Evolutionary conservation across 2,888 invertebrate genomes (phyloP).

Genomic region (Carterocephalus palaemon): DNA sequence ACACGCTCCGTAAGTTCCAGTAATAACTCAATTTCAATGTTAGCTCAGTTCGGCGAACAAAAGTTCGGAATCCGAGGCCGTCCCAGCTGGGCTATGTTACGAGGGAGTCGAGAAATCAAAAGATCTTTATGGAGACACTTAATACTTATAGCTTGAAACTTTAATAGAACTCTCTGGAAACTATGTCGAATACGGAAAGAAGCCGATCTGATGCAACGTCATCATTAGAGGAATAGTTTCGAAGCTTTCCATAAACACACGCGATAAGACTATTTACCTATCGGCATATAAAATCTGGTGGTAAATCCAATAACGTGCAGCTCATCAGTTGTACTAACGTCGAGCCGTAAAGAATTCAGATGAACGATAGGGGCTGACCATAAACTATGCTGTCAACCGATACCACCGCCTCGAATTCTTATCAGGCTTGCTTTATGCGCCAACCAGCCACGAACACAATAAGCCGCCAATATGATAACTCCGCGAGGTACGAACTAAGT

Average conservation of each 20-base stretch:
- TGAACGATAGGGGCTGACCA: slow-evolving; percentile 58
- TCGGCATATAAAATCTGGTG: slow-evolving; percentile 14
- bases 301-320: slow-evolving; percentile 12
- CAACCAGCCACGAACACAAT: slow-evolving; percentile 25
- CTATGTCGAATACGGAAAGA: not conserved
- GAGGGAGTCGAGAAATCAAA: not conserved
- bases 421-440: slow-evolving; percentile 26
- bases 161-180: not conserved
- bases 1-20: slow-evolving; percentile 19
- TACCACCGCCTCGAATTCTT: slow-evolving; percentile 40
- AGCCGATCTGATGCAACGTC: not conserved
- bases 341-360: slow-evolving; percentile 48
- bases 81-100: too few species aligned
- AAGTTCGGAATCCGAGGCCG: too few species aligned
- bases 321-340: slow-evolving; percentile 28
- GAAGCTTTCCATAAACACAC: slow-evolving; percentile 17
- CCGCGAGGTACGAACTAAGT: slow-evolving; percentile 18
- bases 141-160: not conserved
- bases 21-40: slow-evolving; percentile 18
- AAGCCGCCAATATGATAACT: slow-evolving; percentile 25
- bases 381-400: slow-evolving; percentile 63
- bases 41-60: not conserved
- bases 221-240: slow-evolving; percentile 7
- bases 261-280: slow-evolving; percentile 13
- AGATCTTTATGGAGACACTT: slow-evolving; percentile 1